Evolutionary conservation across 1,140 invertebrate species (phyloP), one percentile per base, ranked within the genome.

Genomic region (Drosophila bocki): DNA sequence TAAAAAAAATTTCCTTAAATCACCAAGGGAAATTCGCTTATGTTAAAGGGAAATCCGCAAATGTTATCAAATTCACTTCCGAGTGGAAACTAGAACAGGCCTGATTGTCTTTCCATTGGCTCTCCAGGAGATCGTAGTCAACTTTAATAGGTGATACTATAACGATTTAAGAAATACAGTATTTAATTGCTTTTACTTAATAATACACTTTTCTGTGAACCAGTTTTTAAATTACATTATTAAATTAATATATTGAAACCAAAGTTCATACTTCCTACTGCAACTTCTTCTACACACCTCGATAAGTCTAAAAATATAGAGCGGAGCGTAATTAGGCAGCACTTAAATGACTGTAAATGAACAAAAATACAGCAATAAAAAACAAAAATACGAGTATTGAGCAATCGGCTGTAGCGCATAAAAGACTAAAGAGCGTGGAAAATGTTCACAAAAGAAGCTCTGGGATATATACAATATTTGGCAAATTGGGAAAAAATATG

Each of bases 261-360:
- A 2, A 1, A 45, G 9, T 11, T 54, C n/a, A 19, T 35, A 53
- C 48, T 33, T 57, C 53, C n/a, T 50, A 11, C 11, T n/a, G 15
- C 12, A 69, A 75, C 45, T 54, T 44, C 12, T 67, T 0, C 7
- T 9, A 0, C 64, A 3, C n/a, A 63, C 77, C 74, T 48, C 56
- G 72, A 7, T 19, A 4, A 37, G n/a, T 39, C 15, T 32, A 45
- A 67, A 70, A 67, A 81, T 78, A 80, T 84, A 84, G 84, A 84
- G 84, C 77, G 72, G 29, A 77, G 64, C 69, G 80, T 81, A 88
- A 87, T 88, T 84, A 87, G 77, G 77, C 77, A 87, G 72, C 74
- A 68, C 65, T 78, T 75, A 81, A 88, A 72, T 75, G 80, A 71
- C 79, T 45, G 85, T 78, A 88, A 84, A 88, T 69, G 87, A 88